Conservation (phyloP, 2,113 vertebrate genomes). For the Crocuta crocuta region DNA sequence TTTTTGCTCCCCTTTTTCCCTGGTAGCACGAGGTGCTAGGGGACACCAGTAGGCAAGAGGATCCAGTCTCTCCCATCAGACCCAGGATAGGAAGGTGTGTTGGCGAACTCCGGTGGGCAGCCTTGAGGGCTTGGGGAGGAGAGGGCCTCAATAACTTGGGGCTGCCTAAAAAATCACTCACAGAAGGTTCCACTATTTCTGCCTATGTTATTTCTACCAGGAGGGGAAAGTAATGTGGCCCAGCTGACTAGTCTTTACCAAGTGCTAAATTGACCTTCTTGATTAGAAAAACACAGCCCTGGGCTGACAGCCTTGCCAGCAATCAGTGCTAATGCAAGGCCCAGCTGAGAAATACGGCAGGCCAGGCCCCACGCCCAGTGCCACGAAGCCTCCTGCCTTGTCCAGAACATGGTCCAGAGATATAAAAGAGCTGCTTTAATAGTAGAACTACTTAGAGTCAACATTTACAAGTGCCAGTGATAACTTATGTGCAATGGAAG, state of each 20-base stretch:
- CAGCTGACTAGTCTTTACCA: constrained; percentile 31
- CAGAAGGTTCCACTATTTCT: constrained; percentile 33
- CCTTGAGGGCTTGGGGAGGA: not conserved
- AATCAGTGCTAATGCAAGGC: constrained; percentile 65
- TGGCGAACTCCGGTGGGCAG: not conserved
- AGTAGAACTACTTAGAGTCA: constrained; percentile 25
- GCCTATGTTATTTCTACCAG: constrained; percentile 41
- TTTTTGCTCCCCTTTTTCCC: not conserved
- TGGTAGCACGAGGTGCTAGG: not conserved
- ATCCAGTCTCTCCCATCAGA: not conserved
- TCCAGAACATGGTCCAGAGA: constrained; percentile 28
- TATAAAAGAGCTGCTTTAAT: constrained; percentile 48
- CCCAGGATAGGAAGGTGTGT: not conserved
- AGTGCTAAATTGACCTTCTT: constrained; percentile 55
- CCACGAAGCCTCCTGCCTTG: constrained; percentile 54
- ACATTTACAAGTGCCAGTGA: not conserved
- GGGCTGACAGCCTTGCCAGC: constrained; percentile 19
- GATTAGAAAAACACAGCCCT: constrained; percentile 77
- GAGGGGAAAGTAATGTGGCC: constrained; percentile 36
- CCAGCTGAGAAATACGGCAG: constrained; percentile 57
- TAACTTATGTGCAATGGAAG: not conserved
- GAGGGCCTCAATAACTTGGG: not conserved
- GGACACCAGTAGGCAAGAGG: not conserved
- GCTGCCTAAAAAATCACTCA: not conserved
- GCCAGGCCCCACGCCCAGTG: constrained; percentile 54